A percentile compares a stretch with the other conserved stretches of the same genome.
These are phyloP conservation scores for Telmatherina bonti DNA, from an alignment of 2,797 vertebrate genomes.

Conservation along the genomic window DNA sequence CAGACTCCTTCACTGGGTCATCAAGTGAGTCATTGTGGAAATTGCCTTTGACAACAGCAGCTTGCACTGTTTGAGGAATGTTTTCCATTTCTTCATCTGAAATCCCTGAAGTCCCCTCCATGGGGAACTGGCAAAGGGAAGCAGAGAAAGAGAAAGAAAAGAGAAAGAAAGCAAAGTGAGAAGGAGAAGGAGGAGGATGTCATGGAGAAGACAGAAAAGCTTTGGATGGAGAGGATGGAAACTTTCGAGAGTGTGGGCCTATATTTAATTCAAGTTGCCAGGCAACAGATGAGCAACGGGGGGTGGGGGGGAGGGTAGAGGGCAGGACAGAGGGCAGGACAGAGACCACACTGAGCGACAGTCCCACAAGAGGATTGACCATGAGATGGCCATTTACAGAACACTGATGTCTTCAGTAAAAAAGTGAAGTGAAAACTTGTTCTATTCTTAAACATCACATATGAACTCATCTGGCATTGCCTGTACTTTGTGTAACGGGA, in stretches of 20 bases:
- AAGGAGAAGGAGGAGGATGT: slow-evolving; percentile 50
- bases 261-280: slow-evolving; percentile 86
- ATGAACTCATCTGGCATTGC: neutral
- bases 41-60: slow-evolving; percentile 81
- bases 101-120: slow-evolving; percentile 77
- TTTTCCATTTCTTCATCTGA: slow-evolving; percentile 86
- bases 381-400: slow-evolving; percentile 19
- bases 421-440: no score
- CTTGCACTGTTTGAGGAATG: slow-evolving; percentile 80
- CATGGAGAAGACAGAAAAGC: slow-evolving; percentile 62
- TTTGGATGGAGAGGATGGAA: slow-evolving; percentile 84
- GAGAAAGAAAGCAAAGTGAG: slow-evolving; percentile 25
- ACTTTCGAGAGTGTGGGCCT: slow-evolving; percentile 81
- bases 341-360: slow-evolving; percentile 71
- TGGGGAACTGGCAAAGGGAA: slow-evolving; percentile 69
- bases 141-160: slow-evolving; percentile 42
- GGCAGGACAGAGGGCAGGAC: slow-evolving; percentile 66
- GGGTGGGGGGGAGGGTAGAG: no score
- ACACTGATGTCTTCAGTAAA: slow-evolving; percentile 25
- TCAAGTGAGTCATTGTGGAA: slow-evolving; percentile 82
- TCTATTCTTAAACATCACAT: slow-evolving; percentile 18
- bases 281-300: slow-evolving; percentile 80
- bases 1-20: slow-evolving; percentile 67
- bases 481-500: slow-evolving; percentile 19
- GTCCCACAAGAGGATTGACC: slow-evolving; percentile 51